phyloP scores from a whole-genome alignment of 2,797 vertebrate genomes.

The Vireo griseus region DNA sequence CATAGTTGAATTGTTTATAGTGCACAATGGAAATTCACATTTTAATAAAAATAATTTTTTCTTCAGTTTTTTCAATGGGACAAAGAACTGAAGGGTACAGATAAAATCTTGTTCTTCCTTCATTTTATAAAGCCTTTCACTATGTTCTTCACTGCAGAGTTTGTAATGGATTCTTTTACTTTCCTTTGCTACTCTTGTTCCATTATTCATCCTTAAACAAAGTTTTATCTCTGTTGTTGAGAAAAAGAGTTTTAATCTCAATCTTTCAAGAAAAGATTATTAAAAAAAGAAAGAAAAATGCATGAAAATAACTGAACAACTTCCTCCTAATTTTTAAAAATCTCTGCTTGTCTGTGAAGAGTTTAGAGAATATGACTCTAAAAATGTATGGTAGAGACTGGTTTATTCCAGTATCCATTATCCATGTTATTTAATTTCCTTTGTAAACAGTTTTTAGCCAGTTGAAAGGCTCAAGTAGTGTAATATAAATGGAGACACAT shows the following conservation, averaged over 20 bases:
- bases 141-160: not conserved
- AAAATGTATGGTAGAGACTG: not conserved
- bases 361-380: not conserved
- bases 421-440: not conserved
- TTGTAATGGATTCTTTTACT: not conserved
- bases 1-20: not conserved
- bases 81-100: not conserved
- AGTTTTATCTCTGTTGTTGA: not conserved
- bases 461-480: not conserved
- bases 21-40: not conserved
- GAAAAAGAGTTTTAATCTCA: not conserved
- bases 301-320: not conserved
- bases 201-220: not conserved
- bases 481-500: not conserved
- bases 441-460: not conserved
- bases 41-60: not conserved
- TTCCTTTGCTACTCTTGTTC: not conserved
- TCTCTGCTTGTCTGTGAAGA: not conserved
- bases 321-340: not conserved
- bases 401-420: not conserved
- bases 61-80: not conserved
- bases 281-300: not conserved
- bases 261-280: not conserved
- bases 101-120: not conserved
- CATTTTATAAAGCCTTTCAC: not conserved